These are phyloP conservation scores for Narcine bancroftii DNA, from an alignment of 2,113 vertebrate genomes.

Conservation along the genomic window DNA sequence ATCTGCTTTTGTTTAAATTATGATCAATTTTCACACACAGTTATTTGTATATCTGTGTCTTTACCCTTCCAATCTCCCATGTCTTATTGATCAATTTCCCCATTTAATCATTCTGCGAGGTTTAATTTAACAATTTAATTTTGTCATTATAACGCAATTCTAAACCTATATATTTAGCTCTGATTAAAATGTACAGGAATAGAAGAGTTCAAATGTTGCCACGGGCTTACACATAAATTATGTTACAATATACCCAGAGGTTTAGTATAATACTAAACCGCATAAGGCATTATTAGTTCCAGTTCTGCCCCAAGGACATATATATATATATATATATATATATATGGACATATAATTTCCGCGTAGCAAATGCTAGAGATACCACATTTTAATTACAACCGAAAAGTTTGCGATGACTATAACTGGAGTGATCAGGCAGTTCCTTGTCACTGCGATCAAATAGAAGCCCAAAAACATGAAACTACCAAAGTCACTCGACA, in stretches of 20 bases:
- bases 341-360: too few species aligned
- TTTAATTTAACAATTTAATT: not conserved
- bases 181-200: not conserved
- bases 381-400: not conserved
- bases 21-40: not conserved
- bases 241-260: not conserved
- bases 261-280: too few species aligned
- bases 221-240: not conserved
- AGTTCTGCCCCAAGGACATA: not conserved
- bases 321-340: not conserved
- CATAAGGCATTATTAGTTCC: too few species aligned
- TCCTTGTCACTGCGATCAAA: slow-evolving; percentile 69
- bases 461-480: slow-evolving; percentile 77
- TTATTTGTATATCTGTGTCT: too few species aligned
- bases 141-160: not conserved
- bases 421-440: slow-evolving; percentile 73
- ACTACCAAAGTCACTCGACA: slow-evolving; percentile 77
- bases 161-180: not conserved
- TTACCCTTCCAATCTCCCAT: not conserved
- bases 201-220: not conserved
- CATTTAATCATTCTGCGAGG: not conserved
- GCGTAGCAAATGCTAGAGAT: not conserved
- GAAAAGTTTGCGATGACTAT: slow-evolving; percentile 38
- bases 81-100: not conserved
- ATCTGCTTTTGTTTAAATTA: not conserved